phyloP scores from a whole-genome alignment of 2,888 invertebrate genomes.

The Drosophila neonasuta region DNA sequence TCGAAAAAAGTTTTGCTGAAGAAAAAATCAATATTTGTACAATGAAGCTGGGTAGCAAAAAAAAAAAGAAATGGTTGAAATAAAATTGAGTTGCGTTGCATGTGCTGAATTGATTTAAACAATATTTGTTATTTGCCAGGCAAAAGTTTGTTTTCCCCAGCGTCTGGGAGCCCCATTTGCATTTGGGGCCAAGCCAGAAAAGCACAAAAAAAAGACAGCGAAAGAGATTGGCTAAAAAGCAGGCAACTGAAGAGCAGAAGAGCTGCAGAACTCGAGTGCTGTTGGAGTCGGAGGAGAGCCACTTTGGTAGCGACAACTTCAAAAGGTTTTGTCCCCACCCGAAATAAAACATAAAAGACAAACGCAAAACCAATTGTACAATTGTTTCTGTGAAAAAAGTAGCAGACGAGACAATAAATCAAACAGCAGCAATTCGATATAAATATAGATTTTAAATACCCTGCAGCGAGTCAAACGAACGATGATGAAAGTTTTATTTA shows the following conservation, averaged over 20 bases:
- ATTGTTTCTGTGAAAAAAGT: constrained; percentile 19
- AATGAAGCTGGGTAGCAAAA: constrained; percentile 16
- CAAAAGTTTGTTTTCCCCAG: constrained; percentile 25
- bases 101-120: constrained; percentile 65
- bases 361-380: constrained; percentile 44
- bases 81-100: constrained; percentile 34
- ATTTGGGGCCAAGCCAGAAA: constrained; percentile 33
- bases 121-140: constrained; percentile 53
- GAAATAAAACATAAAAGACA: constrained; percentile 42
- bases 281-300: constrained; percentile 15
- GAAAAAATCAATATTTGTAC: constrained; percentile 74
- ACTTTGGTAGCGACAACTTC: constrained; percentile 63
- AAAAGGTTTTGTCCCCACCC: constrained; percentile 40
- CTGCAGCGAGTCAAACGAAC: not conserved
- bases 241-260: not conserved
- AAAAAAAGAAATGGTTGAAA: constrained; percentile 13
- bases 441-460: constrained; percentile 5
- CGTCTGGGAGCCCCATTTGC: constrained; percentile 50
- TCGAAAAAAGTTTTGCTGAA: constrained; percentile 42
- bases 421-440: constrained; percentile 25
- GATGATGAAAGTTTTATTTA: not conserved
- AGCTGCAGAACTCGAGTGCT: not conserved
- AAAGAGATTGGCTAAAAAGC: not conserved
- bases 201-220: not conserved
- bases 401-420: constrained; percentile 12